phyloP scores from a whole-genome alignment of 92 coral and sea anemone species.

The Pocillopora grandis region DNA sequence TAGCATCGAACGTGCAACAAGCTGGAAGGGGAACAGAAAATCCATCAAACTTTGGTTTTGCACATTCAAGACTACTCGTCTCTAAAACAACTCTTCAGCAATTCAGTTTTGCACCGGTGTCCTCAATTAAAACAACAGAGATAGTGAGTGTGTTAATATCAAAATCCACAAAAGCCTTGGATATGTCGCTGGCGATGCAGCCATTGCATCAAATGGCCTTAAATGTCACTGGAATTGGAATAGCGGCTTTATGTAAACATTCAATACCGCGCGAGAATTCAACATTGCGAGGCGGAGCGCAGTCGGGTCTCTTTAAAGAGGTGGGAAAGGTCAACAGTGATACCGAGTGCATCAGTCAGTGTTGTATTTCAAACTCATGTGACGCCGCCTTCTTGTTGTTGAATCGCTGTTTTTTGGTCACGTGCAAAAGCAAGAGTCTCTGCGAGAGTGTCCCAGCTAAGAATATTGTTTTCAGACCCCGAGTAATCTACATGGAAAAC shows the following conservation, averaged over 20 bases:
- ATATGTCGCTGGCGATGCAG: conserved; percentile 49
- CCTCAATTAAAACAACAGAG: neutral
- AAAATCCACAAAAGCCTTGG: neutral
- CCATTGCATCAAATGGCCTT: conserved; percentile 41
- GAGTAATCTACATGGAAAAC: conserved; percentile 59
- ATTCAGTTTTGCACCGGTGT: neutral
- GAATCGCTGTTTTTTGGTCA: conserved; percentile 74
- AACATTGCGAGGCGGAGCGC: conserved; percentile 75
- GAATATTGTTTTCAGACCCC: conserved; percentile 57
- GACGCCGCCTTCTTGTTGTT: conserved; percentile 83
- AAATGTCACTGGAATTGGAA: conserved; percentile 23
- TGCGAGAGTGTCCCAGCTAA: conserved; percentile 83
- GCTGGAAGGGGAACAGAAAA: neutral
- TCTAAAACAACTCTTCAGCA: neutral
- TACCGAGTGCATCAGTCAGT: conserved; percentile 65
- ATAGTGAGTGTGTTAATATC: neutral
- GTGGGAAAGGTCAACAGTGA: conserved; percentile 50
- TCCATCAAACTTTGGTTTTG: neutral
- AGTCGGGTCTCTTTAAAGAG: conserved; percentile 65
- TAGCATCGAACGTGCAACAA: neutral
- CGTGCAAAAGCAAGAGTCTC: conserved; percentile 59
- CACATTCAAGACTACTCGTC: neutral
- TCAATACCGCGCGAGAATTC: conserved; percentile 56
- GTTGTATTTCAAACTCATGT: conserved; percentile 64
- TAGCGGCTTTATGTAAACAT: conserved; percentile 56